These are phyloP conservation scores for Setophaga kirtlandii DNA, from an alignment of 2,113 vertebrate species.

Conservation along the genomic window DNA sequence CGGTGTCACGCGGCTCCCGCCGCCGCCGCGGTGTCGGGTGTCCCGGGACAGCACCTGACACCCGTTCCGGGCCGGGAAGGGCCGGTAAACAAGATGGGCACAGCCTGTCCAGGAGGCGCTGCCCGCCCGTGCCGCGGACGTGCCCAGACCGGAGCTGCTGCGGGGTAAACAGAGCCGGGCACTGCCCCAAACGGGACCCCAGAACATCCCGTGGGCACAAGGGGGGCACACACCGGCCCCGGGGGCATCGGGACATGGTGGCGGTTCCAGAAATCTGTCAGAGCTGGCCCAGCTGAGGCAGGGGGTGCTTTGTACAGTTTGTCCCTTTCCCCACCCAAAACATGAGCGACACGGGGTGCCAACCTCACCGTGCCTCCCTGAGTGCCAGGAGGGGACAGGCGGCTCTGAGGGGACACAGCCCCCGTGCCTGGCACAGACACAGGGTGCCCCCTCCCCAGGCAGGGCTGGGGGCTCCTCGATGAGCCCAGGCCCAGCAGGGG, in stretches of 20 bases:
- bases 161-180: not conserved
- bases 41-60: slow-evolving; percentile 68
- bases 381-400: not conserved
- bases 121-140: not conserved
- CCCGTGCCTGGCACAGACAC: rapidly evolving
- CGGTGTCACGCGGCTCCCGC: slow-evolving; percentile 58
- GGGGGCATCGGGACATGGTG: rapidly evolving
- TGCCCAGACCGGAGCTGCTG: not conserved
- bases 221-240: not conserved
- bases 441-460: not conserved
- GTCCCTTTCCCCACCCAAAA: not conserved
- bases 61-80: slow-evolving; percentile 42
- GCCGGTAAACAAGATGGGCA: slow-evolving; percentile 74
- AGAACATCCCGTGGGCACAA: rapidly evolving
- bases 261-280: not conserved
- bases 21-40: slow-evolving; percentile 55
- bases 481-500: rapidly evolving
- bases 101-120: slow-evolving; percentile 61
- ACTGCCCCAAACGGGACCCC: not conserved
- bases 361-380: rapidly evolving
- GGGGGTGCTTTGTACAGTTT: not conserved
- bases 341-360: rapidly evolving
- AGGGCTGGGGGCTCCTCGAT: not conserved
- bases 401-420: rapidly evolving
- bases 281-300: rapidly evolving